These are phyloP conservation scores for Sinella curviseta DNA, from an alignment of 1,140 invertebrate species.

Conservation along the genomic window DNA sequence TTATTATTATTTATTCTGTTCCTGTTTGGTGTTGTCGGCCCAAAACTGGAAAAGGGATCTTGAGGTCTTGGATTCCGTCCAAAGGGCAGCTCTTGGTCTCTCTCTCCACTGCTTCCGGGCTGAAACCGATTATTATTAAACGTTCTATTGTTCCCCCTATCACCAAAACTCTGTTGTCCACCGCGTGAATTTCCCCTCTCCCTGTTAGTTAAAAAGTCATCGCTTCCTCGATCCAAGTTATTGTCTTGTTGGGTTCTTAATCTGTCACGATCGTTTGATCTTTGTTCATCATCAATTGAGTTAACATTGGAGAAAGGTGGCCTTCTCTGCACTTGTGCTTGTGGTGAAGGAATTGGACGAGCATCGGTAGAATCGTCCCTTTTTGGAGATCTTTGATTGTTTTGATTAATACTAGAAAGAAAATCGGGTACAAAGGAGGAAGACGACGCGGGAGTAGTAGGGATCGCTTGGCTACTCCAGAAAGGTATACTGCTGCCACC, in stretches of 20 bases:
- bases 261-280: conserved; percentile 24
- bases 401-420: conserved; percentile 25
- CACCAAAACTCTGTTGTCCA: background rate
- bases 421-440: conserved; percentile 4
- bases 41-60: conserved; percentile 31
- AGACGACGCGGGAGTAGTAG: background rate
- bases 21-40: conserved; percentile 26
- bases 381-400: conserved; percentile 32
- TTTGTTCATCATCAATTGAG: conserved; percentile 36
- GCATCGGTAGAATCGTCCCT: background rate
- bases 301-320: conserved; percentile 37
- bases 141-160: background rate
- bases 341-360: conserved; percentile 9
- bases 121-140: conserved; percentile 12
- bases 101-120: background rate
- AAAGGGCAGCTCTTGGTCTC: conserved; percentile 5
- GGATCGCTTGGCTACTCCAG: conserved; percentile 11
- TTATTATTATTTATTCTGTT: conserved; percentile 2
- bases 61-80: conserved; percentile 33
- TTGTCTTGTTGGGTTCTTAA: background rate
- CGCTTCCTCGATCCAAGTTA: background rate
- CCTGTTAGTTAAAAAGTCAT: background rate
- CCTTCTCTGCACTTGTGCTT: conserved; percentile 27
- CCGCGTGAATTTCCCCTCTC: background rate
- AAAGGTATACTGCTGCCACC: background rate